phyloP scores from a whole-genome alignment of 2,113 vertebrate species.

The Mormyrus iriodes region DNA sequence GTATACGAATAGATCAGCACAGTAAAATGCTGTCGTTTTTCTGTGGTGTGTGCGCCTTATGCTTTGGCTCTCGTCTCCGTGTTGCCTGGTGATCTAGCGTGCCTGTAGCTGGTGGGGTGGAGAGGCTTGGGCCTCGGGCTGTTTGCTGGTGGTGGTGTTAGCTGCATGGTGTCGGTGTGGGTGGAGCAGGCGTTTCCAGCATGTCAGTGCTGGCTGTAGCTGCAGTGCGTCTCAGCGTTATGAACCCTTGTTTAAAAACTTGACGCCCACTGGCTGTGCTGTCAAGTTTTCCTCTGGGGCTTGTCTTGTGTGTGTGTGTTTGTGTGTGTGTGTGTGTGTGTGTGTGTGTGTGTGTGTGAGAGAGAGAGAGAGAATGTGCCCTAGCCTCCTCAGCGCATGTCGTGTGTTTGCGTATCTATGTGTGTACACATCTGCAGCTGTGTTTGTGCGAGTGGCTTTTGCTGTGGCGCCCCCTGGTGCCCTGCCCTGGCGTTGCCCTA shows the following conservation, averaged over 20 bases:
- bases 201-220: not conserved
- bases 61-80: not conserved
- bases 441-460: not conserved
- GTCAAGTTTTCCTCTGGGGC: not conserved
- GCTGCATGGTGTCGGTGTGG: not conserved
- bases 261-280: not conserved
- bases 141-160: not conserved
- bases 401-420: not conserved
- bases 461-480: constrained; percentile 17
- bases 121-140: not conserved
- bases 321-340: constrained; percentile 29
- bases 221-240: not conserved
- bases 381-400: not conserved
- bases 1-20: not conserved
- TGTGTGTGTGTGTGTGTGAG: constrained; percentile 3
- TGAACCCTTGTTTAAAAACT: not conserved
- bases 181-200: not conserved
- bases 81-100: not conserved
- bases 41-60: not conserved
- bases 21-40: not conserved
- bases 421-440: not conserved
- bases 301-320: constrained; percentile 44
- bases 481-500: not conserved
- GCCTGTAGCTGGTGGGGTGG: not conserved
- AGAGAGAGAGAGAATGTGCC: not conserved